These are phyloP conservation scores for Sarcophaga peregrina DNA, from an alignment of 1,140 invertebrate genomes.

Conservation along the genomic window DNA sequence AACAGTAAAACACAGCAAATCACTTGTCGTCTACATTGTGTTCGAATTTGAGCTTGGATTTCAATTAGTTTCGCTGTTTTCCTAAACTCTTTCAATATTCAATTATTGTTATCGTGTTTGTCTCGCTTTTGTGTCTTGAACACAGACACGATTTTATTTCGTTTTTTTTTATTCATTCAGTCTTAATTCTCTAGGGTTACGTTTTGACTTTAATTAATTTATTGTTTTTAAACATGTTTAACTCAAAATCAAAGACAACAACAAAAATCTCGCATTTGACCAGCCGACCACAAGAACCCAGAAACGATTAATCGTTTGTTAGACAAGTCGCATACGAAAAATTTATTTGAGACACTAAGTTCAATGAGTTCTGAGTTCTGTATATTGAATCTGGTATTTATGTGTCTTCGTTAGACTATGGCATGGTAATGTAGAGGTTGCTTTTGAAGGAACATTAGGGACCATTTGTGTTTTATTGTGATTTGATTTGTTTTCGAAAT, in stretches of 20 bases:
- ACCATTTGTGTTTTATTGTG: background rate
- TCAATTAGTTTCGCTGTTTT: background rate
- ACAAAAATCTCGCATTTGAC: background rate
- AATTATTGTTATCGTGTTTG: background rate
- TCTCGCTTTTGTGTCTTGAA: background rate
- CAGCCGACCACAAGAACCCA: background rate
- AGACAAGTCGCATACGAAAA: too few species aligned
- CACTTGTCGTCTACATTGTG: too few species aligned
- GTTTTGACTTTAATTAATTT: slow-evolving; percentile 38
- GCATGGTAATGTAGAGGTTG: background rate
- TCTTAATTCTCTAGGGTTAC: slow-evolving; percentile 9
- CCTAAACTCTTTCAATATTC: background rate
- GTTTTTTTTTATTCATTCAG: too few species aligned
- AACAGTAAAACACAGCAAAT: too few species aligned
- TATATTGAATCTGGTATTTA: background rate
- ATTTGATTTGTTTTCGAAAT: slow-evolving; percentile 12
- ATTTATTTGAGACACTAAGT: too few species aligned
- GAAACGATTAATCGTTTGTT: too few species aligned
- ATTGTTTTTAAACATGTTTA: slow-evolving; percentile 28
- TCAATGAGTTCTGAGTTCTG: too few species aligned
- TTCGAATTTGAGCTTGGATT: background rate
- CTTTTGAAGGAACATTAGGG: background rate
- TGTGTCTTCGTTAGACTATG: background rate
- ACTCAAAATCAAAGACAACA: too few species aligned
- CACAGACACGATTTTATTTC: too few species aligned